These are phyloP conservation scores for Etheostoma nigrum DNA, from an alignment of 2,797 vertebrate genomes.

Conservation along the genomic window DNA sequence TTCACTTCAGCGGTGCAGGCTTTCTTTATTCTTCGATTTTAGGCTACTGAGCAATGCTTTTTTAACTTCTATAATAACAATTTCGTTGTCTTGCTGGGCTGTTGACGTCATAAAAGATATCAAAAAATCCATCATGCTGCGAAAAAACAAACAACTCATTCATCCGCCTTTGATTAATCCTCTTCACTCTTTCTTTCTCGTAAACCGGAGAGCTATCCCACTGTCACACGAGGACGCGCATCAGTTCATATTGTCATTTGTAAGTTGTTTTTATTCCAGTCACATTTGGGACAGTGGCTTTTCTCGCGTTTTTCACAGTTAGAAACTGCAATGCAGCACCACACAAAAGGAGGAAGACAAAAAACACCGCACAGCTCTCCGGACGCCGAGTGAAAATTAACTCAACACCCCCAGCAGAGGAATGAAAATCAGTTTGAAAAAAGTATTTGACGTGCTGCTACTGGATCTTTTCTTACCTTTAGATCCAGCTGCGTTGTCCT, in stretches of 20 bases:
- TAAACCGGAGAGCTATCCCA: slow-evolving; percentile 50
- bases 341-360: slow-evolving; percentile 76
- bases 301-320: slow-evolving; percentile 78
- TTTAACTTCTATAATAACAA: slow-evolving; percentile 63
- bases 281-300: slow-evolving; percentile 80
- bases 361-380: slow-evolving; percentile 66
- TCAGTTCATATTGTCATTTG: slow-evolving; percentile 62
- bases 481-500: slow-evolving; percentile 57
- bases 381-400: slow-evolving; percentile 50
- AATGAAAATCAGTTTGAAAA: slow-evolving; percentile 48
- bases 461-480: slow-evolving; percentile 76
- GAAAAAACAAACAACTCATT: slow-evolving; percentile 58
- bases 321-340: slow-evolving; percentile 89
- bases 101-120: slow-evolving; percentile 48
- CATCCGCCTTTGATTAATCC: slow-evolving; percentile 75
- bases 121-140: slow-evolving; percentile 67
- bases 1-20: slow-evolving; percentile 69
- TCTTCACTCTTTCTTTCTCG: slow-evolving; percentile 61
- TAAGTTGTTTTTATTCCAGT: slow-evolving; percentile 80
- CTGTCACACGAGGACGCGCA: slow-evolving; percentile 47
- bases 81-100: slow-evolving; percentile 43
- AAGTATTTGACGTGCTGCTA: slow-evolving; percentile 56
- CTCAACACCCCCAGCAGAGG: slow-evolving; percentile 45
- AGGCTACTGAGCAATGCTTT: not conserved
- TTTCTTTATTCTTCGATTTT: slow-evolving; percentile 28